phyloP scores from a whole-genome alignment of 2,113 vertebrate genomes.

The Electrona antarctica region DNA sequence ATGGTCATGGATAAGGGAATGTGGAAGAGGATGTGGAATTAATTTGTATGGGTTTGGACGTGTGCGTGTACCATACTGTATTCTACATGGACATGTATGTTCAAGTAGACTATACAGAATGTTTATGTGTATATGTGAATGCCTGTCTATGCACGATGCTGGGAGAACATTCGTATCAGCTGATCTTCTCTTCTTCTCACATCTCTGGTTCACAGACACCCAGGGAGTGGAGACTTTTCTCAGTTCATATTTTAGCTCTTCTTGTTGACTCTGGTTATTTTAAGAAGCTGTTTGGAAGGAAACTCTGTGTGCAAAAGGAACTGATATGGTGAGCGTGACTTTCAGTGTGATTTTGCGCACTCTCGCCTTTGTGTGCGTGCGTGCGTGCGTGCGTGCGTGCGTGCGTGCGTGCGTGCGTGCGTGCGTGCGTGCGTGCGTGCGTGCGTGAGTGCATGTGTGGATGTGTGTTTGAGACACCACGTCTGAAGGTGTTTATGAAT shows the following conservation, averaged over 20 bases:
- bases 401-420: not conserved
- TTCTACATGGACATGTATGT: too few species aligned
- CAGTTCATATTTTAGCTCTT: constrained; percentile 69
- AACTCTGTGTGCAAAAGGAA: constrained; percentile 33
- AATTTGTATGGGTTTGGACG: too few species aligned
- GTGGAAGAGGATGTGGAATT: too few species aligned
- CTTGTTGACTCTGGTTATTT: constrained; percentile 69
- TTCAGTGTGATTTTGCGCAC: not conserved
- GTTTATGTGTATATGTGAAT: not conserved
- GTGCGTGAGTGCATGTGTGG: not conserved
- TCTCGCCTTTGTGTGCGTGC: not conserved
- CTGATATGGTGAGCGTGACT: constrained; percentile 7
- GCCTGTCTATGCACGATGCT: constrained; percentile 42
- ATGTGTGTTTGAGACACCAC: not conserved
- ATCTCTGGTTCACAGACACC: constrained; percentile 32
- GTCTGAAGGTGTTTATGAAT: not conserved
- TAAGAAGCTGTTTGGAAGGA: constrained; percentile 52
- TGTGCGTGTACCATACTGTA: too few species aligned
- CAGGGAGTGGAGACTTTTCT: constrained; percentile 62
- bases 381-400: constrained; percentile 6
- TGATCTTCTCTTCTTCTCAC: constrained; percentile 41
- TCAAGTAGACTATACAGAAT: too few species aligned
- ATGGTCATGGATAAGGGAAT: too few species aligned
- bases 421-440: not conserved
- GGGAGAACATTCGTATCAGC: constrained; percentile 36